Base-by-base conservation (phyloP, 2,113 vertebrate species). In the Platichthys flesus region DNA sequence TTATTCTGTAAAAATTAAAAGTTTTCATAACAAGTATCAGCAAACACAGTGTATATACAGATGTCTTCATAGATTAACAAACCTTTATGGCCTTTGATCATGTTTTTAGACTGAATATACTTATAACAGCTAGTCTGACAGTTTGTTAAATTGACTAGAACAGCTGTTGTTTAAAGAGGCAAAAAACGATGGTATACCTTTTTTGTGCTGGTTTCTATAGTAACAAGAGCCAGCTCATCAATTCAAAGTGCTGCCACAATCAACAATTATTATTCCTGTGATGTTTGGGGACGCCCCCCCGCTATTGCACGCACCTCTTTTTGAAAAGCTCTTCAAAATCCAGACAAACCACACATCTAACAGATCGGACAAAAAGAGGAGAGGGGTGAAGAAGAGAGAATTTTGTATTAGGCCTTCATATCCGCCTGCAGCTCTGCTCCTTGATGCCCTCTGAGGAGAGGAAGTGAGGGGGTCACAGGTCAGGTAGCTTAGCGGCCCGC, bases 401-500 rank as follows among this genome's bases (percentile, higher is more conserved):
- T 70, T 71, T 71, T 74, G 63, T 55, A 60, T 81, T 47, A 64
- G 65, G 49, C 56, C 74, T 56, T 61, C 23, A 21, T 35, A 67
- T 86, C 83, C 12, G 28, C 67, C 74, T 75, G 62, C 67, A 79
- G 68, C 71, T 74, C 75, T 49, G 42, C 81, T 74, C 35, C 76
- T 78, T 67, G 76, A 79, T 83, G 23, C 31, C 59, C 59, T 90
- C 5, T 0, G 58, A 58, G 62, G 52, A 80, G 35, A 89, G 81
- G 74, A 86, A 93, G 88, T 85, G 73, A 67, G 74, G 1, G 31
- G 83, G 86, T 91, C 85, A 88, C 57, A 88, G 87, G 88, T 91
- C 81, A 87, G 71, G 73, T 74, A 78, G 70, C 71, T 85, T 85
- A 86, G 74, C 75, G 85, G 66, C 76, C 51, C 54, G 23, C 83